phyloP scores from a whole-genome alignment of 2,797 vertebrate species.

The Choloepus didactylus region DNA sequence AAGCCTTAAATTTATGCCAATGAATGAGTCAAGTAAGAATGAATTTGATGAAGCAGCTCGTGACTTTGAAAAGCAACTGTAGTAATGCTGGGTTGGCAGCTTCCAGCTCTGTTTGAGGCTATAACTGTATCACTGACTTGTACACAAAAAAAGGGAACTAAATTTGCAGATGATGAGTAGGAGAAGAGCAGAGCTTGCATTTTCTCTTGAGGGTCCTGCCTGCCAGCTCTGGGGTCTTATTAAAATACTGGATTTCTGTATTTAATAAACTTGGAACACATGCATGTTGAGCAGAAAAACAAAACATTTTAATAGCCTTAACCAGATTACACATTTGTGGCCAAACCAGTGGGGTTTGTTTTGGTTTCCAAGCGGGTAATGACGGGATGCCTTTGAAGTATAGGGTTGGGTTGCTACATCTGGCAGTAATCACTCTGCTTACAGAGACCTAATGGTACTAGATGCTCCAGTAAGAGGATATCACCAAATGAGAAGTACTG shows the following conservation, averaged over 20 bases:
- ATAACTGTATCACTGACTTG: constrained; percentile 56
- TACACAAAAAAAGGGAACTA: constrained; percentile 76
- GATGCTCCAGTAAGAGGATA: neutral
- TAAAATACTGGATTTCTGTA: constrained; percentile 63
- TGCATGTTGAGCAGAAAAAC: constrained; percentile 37
- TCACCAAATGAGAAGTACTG: neutral
- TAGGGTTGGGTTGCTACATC: neutral
- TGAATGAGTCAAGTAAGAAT: constrained; percentile 53
- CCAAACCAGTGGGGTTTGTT: constrained; percentile 52
- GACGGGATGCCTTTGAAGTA: neutral
- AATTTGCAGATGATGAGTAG: constrained; percentile 83
- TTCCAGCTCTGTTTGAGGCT: neutral
- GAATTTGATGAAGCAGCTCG: constrained; percentile 22
- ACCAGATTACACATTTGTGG: constrained; percentile 30
- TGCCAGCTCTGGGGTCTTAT: constrained; percentile 65
- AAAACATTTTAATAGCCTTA: constrained; percentile 31
- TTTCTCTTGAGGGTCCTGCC: constrained; percentile 67
- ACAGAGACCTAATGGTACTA: neutral
- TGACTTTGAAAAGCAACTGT: constrained; percentile 44
- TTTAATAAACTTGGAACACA: constrained; percentile 42
- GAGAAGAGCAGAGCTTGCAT: constrained; percentile 66
- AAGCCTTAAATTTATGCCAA: constrained; percentile 48
- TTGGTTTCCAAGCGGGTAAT: constrained; percentile 57
- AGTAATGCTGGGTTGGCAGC: constrained; percentile 43
- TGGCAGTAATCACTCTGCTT: neutral